phyloP scores from a whole-genome alignment of 2,113 vertebrate genomes.

The Apteryx owenii region DNA sequence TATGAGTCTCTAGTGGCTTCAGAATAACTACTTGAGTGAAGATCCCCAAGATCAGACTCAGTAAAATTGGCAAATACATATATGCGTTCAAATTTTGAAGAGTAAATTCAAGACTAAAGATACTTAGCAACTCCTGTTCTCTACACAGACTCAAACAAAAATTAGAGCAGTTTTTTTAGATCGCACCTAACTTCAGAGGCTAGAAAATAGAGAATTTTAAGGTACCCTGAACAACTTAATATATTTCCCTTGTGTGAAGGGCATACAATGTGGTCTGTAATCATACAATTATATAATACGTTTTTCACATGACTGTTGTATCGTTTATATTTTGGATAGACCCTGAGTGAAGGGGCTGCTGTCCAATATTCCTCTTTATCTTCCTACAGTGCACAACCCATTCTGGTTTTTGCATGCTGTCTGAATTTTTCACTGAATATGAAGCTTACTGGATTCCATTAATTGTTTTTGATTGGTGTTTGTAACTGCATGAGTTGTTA shows the following conservation, averaged over 20 bases:
- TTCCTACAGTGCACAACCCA: background rate
- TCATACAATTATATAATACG: background rate
- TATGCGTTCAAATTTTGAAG: background rate
- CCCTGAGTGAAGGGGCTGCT: background rate
- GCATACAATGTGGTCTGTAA: background rate
- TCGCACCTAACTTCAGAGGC: background rate
- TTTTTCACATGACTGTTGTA: too few relatives aligned
- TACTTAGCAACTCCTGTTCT: background rate
- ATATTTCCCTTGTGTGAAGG: background rate
- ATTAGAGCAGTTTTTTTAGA: background rate
- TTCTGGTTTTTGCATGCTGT: background rate
- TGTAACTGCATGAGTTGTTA: background rate
- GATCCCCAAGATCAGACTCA: background rate
- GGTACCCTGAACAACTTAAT: background rate
- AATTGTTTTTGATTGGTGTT: background rate
- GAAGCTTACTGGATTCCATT: background rate
- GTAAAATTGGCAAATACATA: constrained; percentile 7
- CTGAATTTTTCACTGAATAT: too few relatives aligned
- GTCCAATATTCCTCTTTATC: background rate
- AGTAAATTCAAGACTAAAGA: background rate
- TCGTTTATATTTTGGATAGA: background rate
- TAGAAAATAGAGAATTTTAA: background rate
- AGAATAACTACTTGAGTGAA: constrained; percentile 29
- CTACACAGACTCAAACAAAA: background rate
- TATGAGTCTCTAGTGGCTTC: constrained; percentile 35